Conservation (phyloP, 2,113 vertebrate genomes). For the Sturnus vulgaris region DNA sequence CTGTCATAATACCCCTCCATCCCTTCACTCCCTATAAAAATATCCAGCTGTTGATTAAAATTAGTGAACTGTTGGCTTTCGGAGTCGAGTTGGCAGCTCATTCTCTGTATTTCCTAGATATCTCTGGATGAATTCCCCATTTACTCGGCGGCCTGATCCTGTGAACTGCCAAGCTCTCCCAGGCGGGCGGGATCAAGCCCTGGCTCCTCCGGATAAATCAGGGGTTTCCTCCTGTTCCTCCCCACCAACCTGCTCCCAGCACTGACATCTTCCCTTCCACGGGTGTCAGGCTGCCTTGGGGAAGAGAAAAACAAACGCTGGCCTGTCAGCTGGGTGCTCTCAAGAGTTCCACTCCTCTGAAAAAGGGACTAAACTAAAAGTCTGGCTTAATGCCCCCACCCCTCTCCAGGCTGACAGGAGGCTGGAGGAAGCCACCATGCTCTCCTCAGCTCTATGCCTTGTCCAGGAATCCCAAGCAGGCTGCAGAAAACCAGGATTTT, state of each 20-base stretch:
- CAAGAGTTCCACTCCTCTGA: background rate
- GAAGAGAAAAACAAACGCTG: background rate
- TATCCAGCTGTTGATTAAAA: slow-evolving; percentile 69
- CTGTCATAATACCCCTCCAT: slow-evolving; percentile 67
- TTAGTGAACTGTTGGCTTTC: slow-evolving; percentile 63
- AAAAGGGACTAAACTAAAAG: background rate
- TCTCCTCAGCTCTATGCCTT: background rate
- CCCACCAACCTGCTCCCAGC: slow-evolving; percentile 18
- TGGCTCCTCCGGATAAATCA: background rate
- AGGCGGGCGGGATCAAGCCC: background rate
- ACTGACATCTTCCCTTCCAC: background rate
- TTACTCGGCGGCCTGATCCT: slow-evolving; percentile 11
- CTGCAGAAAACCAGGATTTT: background rate
- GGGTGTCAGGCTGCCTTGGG: background rate
- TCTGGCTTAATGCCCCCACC: background rate
- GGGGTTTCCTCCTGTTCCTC: background rate
- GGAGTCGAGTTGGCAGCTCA: slow-evolving; percentile 34
- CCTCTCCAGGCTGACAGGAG: background rate
- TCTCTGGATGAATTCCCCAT: slow-evolving; percentile 59
- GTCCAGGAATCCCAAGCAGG: background rate
- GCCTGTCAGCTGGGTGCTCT: background rate
- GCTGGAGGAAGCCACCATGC: background rate
- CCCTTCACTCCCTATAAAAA: slow-evolving; percentile 66
- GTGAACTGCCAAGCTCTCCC: background rate
- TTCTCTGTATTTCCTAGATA: slow-evolving; percentile 27